Base-by-base conservation (phyloP, 23 tunicate species). In the Aplidium turbinatum region DNA sequence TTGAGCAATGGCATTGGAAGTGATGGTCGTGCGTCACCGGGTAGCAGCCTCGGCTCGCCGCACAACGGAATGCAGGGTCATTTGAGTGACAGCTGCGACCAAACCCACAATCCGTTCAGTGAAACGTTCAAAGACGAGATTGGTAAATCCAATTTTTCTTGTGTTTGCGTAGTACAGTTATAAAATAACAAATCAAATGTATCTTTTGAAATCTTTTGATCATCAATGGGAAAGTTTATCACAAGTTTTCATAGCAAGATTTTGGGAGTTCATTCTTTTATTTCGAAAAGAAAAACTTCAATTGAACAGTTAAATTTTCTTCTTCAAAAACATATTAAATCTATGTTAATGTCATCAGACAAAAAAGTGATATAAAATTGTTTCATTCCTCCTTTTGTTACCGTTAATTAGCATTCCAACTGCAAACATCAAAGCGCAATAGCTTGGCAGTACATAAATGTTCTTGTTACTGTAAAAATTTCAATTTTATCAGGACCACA, bases 1-100 rank as follows among this genome's bases (percentile, higher is more conserved):
- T 7, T 78, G 35, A 74, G 73, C 81, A 85, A 85, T 47, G 84
- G 92, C 3, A 62, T 85, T 32, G 92, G 84, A 0, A 85, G 92
- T 35, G 92, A 85, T 47, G 92, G 84, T 0, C 68, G 92, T 3
- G 63, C 83, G 3, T 85, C 92, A 11, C 92, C 92, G 0, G 32
- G 74, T 57, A 85, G 92, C 80, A 85, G 92, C 50, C 30, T 85
- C 0, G 82, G 92, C 38, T 85, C 92, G 11, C 34, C 47, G 52
- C 79, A 76, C 34, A 80, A 71, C 4, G 65, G 63, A 24, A 63
- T 18, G n/a, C 45, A 18, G 4, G 18, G 75, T 11, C 30, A 78
- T 48, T 47, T 30, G 18, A 38, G 46, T n/a, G 58, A 64, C 30
- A 35, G 68, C 22, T 18, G 62, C 55, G n/a, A 38, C 38, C 64